These are phyloP conservation scores for Cottoperca gobio DNA, from an alignment of 2,797 vertebrate genomes.

Conservation along the genomic window DNA sequence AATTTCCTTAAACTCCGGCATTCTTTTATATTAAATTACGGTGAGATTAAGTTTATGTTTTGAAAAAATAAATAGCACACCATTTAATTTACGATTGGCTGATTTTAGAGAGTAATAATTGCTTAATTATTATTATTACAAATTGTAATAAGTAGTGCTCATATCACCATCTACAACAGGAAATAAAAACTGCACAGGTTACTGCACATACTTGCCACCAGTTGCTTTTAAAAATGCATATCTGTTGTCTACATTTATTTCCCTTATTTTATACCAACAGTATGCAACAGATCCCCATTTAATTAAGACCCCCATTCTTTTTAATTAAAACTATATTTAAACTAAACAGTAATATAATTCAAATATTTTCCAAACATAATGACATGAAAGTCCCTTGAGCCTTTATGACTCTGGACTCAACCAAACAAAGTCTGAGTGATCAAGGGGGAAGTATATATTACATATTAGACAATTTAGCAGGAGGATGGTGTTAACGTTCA, in stretches of 20 bases:
- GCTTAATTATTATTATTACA: not conserved
- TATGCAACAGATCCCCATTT: not conserved
- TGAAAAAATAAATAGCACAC: not conserved
- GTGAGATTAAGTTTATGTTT: not conserved
- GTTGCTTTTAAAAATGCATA: constrained; percentile 22
- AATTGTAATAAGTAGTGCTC: not conserved
- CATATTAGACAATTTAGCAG: constrained; percentile 9
- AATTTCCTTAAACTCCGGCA: not conserved
- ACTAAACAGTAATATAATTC: not conserved
- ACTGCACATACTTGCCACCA: not conserved
- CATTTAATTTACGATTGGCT: not conserved
- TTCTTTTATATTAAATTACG: not conserved
- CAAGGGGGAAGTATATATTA: not conserved
- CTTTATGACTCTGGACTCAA: not conserved
- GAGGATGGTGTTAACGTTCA: not conserved
- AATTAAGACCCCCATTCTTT: not conserved
- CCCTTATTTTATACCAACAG: not conserved
- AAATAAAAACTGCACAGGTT: not conserved
- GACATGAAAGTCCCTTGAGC: not conserved
- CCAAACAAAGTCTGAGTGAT: not conserved
- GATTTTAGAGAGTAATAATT: constrained; percentile 5
- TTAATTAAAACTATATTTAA: not conserved
- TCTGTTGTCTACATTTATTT: not conserved
- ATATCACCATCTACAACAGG: not conserved
- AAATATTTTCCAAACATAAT: not conserved